Percentiles rank a stretch among this genome's conserved stretches.
phyloP scores from a whole-genome alignment of 2,113 vertebrate genomes.

The Polypterus senegalus region DNA sequence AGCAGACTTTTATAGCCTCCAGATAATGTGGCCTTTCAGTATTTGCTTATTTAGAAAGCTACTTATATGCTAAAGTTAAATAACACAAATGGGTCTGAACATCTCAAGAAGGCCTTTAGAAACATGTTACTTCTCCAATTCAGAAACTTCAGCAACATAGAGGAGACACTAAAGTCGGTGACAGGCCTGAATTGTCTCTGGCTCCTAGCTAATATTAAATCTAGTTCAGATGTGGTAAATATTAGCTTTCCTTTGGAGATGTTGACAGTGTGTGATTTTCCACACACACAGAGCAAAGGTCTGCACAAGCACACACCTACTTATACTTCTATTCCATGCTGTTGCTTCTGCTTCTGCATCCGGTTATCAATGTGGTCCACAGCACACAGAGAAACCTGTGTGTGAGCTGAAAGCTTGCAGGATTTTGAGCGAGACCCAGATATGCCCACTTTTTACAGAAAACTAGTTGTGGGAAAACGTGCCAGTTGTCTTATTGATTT shows the following conservation, averaged over 20 bases:
- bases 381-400: slow-evolving; percentile 7
- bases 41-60: too few relatives aligned
- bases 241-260: slow-evolving; percentile 53
- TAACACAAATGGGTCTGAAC: too few relatives aligned
- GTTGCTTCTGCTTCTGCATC: neutral
- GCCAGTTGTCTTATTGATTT: too few relatives aligned
- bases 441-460: too few relatives aligned
- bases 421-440: too few relatives aligned
- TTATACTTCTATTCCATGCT: slow-evolving; percentile 12
- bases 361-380: neutral
- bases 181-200: slow-evolving; percentile 30
- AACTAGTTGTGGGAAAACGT: too few relatives aligned
- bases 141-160: neutral
- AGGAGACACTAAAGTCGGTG: neutral
- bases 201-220: slow-evolving; percentile 50
- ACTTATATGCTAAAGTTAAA: too few relatives aligned
- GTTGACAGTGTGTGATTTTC: slow-evolving; percentile 58
- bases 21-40: too few relatives aligned
- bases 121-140: neutral
- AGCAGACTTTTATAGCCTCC: too few relatives aligned
- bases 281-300: slow-evolving; percentile 53
- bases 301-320: slow-evolving; percentile 40
- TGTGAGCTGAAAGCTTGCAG: too few relatives aligned
- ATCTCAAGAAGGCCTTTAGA: too few relatives aligned
- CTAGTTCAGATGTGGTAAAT: slow-evolving; percentile 50